Evolutionary conservation across 2,888 invertebrate genomes (phyloP).

Genomic region (Tridacna crocea): DNA sequence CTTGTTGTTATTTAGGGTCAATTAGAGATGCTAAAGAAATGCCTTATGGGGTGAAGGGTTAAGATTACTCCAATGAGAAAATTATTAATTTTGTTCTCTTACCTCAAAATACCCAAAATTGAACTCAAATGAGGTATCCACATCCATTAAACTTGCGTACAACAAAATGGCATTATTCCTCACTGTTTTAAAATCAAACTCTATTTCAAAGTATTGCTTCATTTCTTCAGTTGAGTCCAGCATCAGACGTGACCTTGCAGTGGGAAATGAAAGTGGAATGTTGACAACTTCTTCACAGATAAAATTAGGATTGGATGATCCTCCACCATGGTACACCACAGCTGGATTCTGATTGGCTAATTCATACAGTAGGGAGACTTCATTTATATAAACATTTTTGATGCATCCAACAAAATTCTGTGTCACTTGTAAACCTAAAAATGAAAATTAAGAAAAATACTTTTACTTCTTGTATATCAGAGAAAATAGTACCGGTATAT

Average conservation of each 20-base stretch:
- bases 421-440: conserved; percentile 89
- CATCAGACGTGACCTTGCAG: conserved; percentile 68
- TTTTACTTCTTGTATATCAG: too few relatives aligned
- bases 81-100: too few relatives aligned
- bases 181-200: conserved; percentile 77
- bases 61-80: too few relatives aligned
- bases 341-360: conserved; percentile 83
- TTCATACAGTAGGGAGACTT: conserved; percentile 95
- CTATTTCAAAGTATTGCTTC: conserved; percentile 67
- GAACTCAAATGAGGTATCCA: conserved; percentile 60
- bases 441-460: background rate
- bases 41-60: too few relatives aligned
- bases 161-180: conserved; percentile 72
- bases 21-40: too few relatives aligned
- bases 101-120: conserved; percentile 78
- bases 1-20: too few relatives aligned
- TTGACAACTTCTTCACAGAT: conserved; percentile 74
- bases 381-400: conserved; percentile 96
- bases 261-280: conserved; percentile 77
- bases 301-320: conserved; percentile 59
- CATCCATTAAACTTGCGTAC: conserved; percentile 67
- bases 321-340: conserved; percentile 69
- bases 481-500: too few relatives aligned
- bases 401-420: conserved; percentile 95
- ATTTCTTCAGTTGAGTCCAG: conserved; percentile 48